phyloP scores from a whole-genome alignment of 2,113 vertebrate genomes.

The Siniperca knerii region DNA sequence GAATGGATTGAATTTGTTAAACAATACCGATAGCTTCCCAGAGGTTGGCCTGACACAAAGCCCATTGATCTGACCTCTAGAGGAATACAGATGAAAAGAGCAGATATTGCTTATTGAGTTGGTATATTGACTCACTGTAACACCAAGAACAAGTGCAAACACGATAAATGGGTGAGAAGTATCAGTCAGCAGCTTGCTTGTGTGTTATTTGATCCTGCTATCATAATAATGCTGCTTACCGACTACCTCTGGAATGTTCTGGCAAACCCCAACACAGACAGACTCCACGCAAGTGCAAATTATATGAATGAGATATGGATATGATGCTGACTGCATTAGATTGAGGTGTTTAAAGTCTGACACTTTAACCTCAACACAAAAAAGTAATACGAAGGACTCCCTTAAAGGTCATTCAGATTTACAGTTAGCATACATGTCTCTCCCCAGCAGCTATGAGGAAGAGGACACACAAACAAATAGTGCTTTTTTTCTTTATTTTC shows the following conservation, averaged over 20 bases:
- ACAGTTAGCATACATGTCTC: neutral
- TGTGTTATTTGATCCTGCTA: slow-evolving; percentile 57
- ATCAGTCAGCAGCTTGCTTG: slow-evolving; percentile 47
- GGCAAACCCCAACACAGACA: slow-evolving; percentile 53
- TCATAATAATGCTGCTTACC: slow-evolving; percentile 54
- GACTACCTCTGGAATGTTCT: slow-evolving; percentile 64
- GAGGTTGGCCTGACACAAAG: slow-evolving; percentile 38
- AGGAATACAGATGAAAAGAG: slow-evolving; percentile 46
- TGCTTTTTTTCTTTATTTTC: neutral
- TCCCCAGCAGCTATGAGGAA: neutral
- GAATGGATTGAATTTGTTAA: slow-evolving; percentile 24
- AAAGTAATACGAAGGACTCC: neutral
- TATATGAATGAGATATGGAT: slow-evolving; percentile 21
- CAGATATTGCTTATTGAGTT: slow-evolving; percentile 46
- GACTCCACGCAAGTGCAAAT: slow-evolving; percentile 42
- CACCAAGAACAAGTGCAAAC: slow-evolving; percentile 69
- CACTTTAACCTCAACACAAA: slow-evolving; percentile 8
- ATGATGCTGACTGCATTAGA: neutral
- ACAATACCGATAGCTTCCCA: slow-evolving; percentile 11
- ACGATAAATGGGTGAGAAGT: slow-evolving; percentile 54
- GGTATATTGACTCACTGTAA: slow-evolving; percentile 44
- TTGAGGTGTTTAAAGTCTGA: slow-evolving; percentile 17
- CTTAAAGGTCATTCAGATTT: slow-evolving; percentile 2
- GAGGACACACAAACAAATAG: neutral
- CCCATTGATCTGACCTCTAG: slow-evolving; percentile 35